Evolutionary conservation across 2,888 invertebrate species (phyloP), one percentile per base, ranked within the genome.

Genomic region (Emmelina monodactyla): DNA sequence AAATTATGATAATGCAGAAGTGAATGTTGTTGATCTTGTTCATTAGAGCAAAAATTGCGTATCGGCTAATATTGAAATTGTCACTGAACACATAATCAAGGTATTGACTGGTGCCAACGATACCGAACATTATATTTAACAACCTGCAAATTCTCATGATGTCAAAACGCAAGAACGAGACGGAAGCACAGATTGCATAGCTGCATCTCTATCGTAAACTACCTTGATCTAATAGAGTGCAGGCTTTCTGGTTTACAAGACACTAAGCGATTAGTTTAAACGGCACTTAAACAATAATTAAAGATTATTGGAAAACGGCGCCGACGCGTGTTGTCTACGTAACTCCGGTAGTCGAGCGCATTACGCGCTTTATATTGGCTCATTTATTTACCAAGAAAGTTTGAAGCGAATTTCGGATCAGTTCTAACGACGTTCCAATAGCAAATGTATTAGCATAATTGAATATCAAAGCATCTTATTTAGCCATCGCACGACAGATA

Each of bases 221-320:
- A 7, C 19, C 19, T 13, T 32, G 11, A 16, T 12, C 16, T 32
- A 29, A 16, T 29, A 16, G 33, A 33, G 15, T 30, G 30, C 29
- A 34, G 38, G 34, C 37, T 32, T 25, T 25, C 25, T 25, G 29
- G 29, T 29, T 29, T 12, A 14, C 29, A 14, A 25, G 58, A 58
- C 54, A 53, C 60, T 51, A 47, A 50, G 52, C 56, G 64, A 72
- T 75, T 75, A 72, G 62, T 62, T 68, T 67, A 69, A 71, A 65
- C 62, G 65, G 57, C 62, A 61, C 62, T 67, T 65, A 58, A 68
- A 71, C 71, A 71, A 71, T 72, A 75, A 75, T 73, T 72, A 67
- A 57, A 59, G 65, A 65, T 66, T 60, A 63, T 60, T 52, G 49
- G 54, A 59, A 63, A 25, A 25, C 25, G 25, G 25, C 25, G 25